Evolutionary conservation across 2,888 invertebrate genomes (phyloP).

Genomic region (Celastrina argiolus): DNA sequence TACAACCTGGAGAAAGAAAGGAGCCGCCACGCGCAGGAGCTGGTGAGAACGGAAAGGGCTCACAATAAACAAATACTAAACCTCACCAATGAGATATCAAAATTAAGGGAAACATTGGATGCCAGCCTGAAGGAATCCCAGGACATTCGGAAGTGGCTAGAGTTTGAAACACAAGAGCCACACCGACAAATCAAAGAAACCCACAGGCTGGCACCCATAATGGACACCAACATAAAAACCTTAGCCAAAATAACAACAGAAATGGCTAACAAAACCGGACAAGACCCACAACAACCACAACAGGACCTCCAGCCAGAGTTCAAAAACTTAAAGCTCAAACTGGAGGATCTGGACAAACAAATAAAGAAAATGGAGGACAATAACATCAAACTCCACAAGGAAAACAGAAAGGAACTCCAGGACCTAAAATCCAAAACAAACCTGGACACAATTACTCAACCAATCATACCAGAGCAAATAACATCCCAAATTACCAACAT

Average conservation of each 20-base stretch:
- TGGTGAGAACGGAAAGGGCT: background rate
- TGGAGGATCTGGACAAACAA: background rate
- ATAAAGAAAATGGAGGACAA: background rate
- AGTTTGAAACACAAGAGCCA: background rate
- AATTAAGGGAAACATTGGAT: background rate
- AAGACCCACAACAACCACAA: background rate
- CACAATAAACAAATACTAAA: background rate
- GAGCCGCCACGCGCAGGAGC: conserved; percentile 17
- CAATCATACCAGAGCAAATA: background rate
- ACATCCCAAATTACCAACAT: background rate
- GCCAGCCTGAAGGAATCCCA: background rate
- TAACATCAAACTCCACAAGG: background rate
- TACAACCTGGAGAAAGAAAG: conserved; percentile 27
- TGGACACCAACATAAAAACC: background rate
- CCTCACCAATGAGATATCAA: background rate
- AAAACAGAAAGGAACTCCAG: background rate
- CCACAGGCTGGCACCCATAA: background rate
- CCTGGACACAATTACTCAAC: background rate
- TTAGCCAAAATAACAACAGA: background rate
- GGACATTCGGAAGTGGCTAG: background rate
- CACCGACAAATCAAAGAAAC: background rate
- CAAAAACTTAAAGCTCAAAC: background rate
- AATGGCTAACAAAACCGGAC: background rate
- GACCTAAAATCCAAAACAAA: background rate
- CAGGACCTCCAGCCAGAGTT: background rate